Conservation (phyloP, 2,888 invertebrate genomes). For the Oscheius sp. region DNA sequence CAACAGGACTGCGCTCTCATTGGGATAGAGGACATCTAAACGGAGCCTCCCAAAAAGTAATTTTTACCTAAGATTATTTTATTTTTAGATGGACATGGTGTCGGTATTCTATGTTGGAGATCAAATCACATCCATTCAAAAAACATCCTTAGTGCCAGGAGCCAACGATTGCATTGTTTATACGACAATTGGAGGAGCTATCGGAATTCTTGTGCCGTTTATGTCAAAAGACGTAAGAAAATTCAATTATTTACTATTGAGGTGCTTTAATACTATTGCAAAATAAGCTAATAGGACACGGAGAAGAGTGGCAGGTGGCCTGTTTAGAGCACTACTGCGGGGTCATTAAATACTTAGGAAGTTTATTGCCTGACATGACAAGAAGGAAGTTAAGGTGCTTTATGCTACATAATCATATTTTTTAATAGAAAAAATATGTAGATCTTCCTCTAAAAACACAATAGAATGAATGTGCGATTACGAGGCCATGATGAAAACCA, state of each 20-base stretch:
- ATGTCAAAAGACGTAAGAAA: constrained; percentile 80
- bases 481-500: no score
- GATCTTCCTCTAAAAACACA: no score
- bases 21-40: constrained; percentile 89
- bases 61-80: background rate
- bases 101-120: constrained; percentile 95
- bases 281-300: no score
- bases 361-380: background rate
- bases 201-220: constrained; percentile 91
- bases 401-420: no score
- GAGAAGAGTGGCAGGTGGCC: no score
- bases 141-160: constrained; percentile 93
- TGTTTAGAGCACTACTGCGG: no score
- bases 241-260: background rate
- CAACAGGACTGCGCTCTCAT: constrained; percentile 94
- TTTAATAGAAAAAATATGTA: no score
- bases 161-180: constrained; percentile 96
- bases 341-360: constrained; percentile 8
- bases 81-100: constrained; percentile 79
- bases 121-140: constrained; percentile 86
- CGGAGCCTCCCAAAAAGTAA: constrained; percentile 92
- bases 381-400: no score
- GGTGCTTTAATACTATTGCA: no score
- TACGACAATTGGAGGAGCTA: constrained; percentile 89
- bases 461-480: no score